Conservation (phyloP, 2,888 invertebrate genomes). For the Lasioglossum pauxillum region DNA sequence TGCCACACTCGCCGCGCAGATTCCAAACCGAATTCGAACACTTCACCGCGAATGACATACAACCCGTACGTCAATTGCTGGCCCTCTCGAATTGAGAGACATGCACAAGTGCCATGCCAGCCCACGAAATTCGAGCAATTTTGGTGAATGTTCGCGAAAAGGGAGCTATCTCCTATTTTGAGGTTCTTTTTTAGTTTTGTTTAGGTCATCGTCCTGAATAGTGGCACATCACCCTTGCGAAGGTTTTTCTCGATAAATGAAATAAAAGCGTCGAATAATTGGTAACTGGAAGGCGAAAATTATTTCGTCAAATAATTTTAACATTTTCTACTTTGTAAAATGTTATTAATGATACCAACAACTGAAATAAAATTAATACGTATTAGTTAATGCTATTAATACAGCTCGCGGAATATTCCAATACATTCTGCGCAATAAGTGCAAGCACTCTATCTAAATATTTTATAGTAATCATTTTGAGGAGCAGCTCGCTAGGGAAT, state of each 20-base stretch:
- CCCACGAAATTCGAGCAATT: neutral
- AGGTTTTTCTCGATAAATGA: too few species aligned
- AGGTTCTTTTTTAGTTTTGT: neutral
- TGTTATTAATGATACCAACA: too few species aligned
- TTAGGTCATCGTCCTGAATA: neutral
- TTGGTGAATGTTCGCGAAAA: neutral
- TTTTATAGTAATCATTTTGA: neutral
- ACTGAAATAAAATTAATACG: too few species aligned
- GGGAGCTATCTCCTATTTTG: neutral
- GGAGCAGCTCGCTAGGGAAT: neutral
- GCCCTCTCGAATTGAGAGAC: neutral
- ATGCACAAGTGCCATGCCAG: neutral
- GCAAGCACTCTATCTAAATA: neutral
- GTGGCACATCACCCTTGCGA: neutral
- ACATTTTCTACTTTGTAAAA: too few species aligned
- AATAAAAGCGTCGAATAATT: too few species aligned
- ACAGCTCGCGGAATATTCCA: neutral
- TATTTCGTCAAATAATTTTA: too few species aligned
- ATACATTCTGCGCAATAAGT: neutral
- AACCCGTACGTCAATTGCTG: neutral
- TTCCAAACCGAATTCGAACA: neutral
- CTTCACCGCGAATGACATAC: neutral
- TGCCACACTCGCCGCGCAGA: neutral
- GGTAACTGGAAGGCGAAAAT: too few species aligned
- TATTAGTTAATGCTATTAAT: too few species aligned